Conservation (phyloP, 2,113 vertebrate genomes). For the Colaptes auratus region DNA sequence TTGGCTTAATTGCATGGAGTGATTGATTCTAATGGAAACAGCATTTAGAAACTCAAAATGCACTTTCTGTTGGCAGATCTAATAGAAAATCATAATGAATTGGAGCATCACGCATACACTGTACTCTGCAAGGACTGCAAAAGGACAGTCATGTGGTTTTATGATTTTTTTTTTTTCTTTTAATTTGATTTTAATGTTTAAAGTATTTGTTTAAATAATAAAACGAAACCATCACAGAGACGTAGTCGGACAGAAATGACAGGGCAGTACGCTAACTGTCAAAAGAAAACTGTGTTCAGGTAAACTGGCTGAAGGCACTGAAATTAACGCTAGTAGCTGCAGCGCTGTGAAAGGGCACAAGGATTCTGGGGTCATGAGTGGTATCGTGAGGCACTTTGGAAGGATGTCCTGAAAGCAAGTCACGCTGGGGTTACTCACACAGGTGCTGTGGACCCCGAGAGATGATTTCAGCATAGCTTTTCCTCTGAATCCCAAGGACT, state of each 20-base stretch:
- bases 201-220: constrained; percentile 33
- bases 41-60: constrained; percentile 84
- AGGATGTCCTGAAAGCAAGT: neutral
- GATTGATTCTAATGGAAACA: constrained; percentile 93
- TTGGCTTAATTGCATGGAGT: constrained; percentile 91
- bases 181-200: constrained; percentile 40
- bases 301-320: neutral
- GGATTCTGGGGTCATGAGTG: neutral
- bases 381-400: rapidly evolving
- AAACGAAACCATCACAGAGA: neutral
- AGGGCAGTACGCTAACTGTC: neutral
- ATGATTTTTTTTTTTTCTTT: neutral
- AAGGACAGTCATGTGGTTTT: constrained; percentile 37
- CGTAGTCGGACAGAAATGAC: neutral
- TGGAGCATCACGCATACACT: constrained; percentile 50
- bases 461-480: neutral
- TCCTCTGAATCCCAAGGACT: rapidly evolving
- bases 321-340: neutral
- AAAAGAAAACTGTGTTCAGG: neutral
- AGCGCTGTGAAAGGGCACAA: rapidly evolving
- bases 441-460: neutral
- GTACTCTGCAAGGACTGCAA: constrained; percentile 60
- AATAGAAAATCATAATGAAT: constrained; percentile 75
- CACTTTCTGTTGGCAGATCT: constrained; percentile 78
- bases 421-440: neutral